phyloP scores from a whole-genome alignment of 37 sponge, comb jelly and placozoan genomes.

The Lycopodina hypogea region DNA sequence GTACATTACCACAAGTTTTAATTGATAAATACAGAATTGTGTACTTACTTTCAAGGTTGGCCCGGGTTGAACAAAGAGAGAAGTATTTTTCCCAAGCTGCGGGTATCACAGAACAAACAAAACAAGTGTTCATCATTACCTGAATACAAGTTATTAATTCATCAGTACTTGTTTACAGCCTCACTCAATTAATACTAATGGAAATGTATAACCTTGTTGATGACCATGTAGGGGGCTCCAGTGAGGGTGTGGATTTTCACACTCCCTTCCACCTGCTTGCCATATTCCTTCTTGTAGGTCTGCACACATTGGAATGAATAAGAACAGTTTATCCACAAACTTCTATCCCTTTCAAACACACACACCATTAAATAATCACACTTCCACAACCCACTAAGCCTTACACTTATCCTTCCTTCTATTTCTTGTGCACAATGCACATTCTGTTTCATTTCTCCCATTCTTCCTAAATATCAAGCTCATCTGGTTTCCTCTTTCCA shows the following conservation, averaged over 20 bases:
- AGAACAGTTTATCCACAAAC: neutral
- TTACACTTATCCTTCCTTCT: too few relatives aligned
- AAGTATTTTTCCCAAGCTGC: slow-evolving; percentile 31
- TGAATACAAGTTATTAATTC: neutral
- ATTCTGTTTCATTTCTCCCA: too few relatives aligned
- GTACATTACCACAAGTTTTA: too few relatives aligned
- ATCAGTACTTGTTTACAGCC: neutral
- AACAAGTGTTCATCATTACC: neutral
- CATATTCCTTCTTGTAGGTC: slow-evolving; percentile 60
- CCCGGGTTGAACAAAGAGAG: slow-evolving; percentile 34
- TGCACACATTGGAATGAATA: neutral
- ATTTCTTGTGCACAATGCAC: too few relatives aligned
- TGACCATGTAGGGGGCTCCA: slow-evolving; percentile 64
- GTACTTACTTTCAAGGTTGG: slow-evolving; percentile 28
- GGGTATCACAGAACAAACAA: neutral
- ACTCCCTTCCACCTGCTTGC: slow-evolving; percentile 49
- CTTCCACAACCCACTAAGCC: too few relatives aligned
- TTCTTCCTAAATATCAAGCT: too few relatives aligned
- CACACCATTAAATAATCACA: too few relatives aligned
- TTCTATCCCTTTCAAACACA: neutral
- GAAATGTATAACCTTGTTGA: slow-evolving; percentile 51
- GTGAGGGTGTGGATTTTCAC: slow-evolving; percentile 49
- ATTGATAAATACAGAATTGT: neutral
- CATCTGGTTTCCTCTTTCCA: neutral
- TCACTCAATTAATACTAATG: neutral